These are phyloP conservation scores for Lycia hirtaria DNA, from an alignment of 2,888 invertebrate genomes.

Conservation along the genomic window DNA sequence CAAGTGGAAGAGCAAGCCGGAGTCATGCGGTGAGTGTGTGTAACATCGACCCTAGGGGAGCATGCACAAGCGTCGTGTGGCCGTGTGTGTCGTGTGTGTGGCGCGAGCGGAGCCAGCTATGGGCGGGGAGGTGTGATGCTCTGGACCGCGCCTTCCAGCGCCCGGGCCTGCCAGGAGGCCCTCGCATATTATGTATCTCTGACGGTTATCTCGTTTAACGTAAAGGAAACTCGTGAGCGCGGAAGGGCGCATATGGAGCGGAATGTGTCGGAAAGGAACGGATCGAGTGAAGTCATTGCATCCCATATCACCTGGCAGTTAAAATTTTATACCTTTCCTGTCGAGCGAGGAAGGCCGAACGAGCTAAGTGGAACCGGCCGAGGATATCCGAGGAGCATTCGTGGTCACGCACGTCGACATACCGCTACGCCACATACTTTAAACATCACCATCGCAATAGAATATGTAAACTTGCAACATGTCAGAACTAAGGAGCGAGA, in stretches of 20 bases:
- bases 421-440: constrained; percentile 83
- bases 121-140: constrained; percentile 68
- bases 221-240: constrained; percentile 51
- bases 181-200: constrained; percentile 36
- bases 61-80: constrained; percentile 79
- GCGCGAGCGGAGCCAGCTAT: constrained; percentile 84
- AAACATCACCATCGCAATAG: constrained; percentile 80
- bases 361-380: constrained; percentile 83
- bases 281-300: constrained; percentile 79
- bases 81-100: constrained; percentile 70
- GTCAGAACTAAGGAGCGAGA: constrained; percentile 76
- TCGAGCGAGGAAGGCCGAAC: constrained; percentile 84
- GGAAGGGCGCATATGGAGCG: constrained; percentile 68
- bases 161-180: constrained; percentile 38
- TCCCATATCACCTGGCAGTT: constrained; percentile 85
- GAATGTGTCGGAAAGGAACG: constrained; percentile 73
- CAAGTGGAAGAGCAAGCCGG: constrained; percentile 79
- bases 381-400: constrained; percentile 83
- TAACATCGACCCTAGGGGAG: constrained; percentile 67
- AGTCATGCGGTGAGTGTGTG: constrained; percentile 79
- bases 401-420: constrained; percentile 83
- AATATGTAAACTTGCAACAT: constrained; percentile 81
- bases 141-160: constrained; percentile 69
- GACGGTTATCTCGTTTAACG: constrained; percentile 4
- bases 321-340: constrained; percentile 85